A percentile compares a stretch with the other conserved stretches of the same genome.
Conservation (phyloP, 2,888 invertebrate genomes). For the Hetaerina titia region DNA sequence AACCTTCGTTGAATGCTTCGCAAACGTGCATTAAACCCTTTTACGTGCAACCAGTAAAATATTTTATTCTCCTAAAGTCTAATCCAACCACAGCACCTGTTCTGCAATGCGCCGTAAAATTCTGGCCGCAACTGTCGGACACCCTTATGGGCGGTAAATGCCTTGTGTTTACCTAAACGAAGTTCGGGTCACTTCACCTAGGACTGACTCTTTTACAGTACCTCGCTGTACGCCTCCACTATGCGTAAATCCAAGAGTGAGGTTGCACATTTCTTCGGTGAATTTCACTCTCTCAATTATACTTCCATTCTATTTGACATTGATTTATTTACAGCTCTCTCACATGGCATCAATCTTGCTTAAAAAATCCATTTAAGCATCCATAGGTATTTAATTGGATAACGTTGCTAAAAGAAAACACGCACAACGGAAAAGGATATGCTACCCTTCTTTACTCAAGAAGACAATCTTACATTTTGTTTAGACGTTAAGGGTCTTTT, state of each 20-base stretch:
- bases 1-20: background rate
- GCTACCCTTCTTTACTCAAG: too few relatives aligned
- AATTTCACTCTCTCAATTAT: background rate
- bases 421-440: too few relatives aligned
- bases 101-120: slow-evolving; percentile 12
- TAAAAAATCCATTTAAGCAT: too few relatives aligned
- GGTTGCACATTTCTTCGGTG: background rate
- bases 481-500: too few relatives aligned
- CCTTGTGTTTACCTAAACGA: background rate
- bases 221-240: background rate
- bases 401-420: too few relatives aligned
- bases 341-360: too few relatives aligned
- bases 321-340: too few relatives aligned
- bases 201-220: background rate
- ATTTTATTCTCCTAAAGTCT: slow-evolving; percentile 6
- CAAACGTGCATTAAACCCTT: background rate
- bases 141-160: slow-evolving; percentile 1
- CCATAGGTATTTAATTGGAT: too few relatives aligned
- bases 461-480: too few relatives aligned
- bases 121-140: background rate
- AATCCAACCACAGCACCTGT: slow-evolving; percentile 32
- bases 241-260: background rate
- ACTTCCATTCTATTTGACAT: too few relatives aligned
- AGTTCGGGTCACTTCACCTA: slow-evolving; percentile 15
- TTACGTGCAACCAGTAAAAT: background rate